Evolutionary conservation across 2,113 vertebrate species (phyloP), one percentile per base, ranked within the genome.

Genomic region (Oreocharis arfaki): DNA sequence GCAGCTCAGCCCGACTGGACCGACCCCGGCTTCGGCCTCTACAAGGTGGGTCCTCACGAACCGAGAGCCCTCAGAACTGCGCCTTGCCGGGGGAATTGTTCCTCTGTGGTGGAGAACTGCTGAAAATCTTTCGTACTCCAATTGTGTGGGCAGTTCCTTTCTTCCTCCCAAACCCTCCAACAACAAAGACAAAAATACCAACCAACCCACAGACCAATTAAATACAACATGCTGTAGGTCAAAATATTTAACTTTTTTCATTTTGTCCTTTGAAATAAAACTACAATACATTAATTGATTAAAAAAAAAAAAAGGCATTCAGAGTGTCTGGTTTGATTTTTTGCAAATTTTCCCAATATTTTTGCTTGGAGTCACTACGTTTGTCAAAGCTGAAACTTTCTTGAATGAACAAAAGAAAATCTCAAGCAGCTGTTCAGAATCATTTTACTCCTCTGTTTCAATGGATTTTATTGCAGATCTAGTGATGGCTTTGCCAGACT

Each of bases 1-100:
- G 93, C 97, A 0, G 97, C 97, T 0, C 83, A 96, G 44, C 42
- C 96, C 0, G 87, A 93, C 52, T 98, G 98, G 64, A 41, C 97
- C 0, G 96, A 98, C 86, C 98, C 98, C 0, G 98, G 97, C 6
- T 98, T 99, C 33, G 99, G 99, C 14, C 98, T 98, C 83, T 99
- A 99, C 81, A 99, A 99, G 98, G 99, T 99, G 81, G 63, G 95
- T 79, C 8, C 7, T 12, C 8, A 0, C 24, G 4, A 7, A 2
- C 16, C 0, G 11, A 4, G 24, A 11, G 21, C 30, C 11, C 50
- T 18, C 6, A 0, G 44, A 22, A 1, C 60, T 9, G 39, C 1
- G 0, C 60, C 33, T 5, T 0, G 10, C 46, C 44, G 0, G 5
- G 74, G 76, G 8, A 26, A 11, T 50, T 28, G 91, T 67, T 89